Evolutionary conservation across 2,113 vertebrate genomes (phyloP).

Genomic region (Syrmaticus mikado): DNA sequence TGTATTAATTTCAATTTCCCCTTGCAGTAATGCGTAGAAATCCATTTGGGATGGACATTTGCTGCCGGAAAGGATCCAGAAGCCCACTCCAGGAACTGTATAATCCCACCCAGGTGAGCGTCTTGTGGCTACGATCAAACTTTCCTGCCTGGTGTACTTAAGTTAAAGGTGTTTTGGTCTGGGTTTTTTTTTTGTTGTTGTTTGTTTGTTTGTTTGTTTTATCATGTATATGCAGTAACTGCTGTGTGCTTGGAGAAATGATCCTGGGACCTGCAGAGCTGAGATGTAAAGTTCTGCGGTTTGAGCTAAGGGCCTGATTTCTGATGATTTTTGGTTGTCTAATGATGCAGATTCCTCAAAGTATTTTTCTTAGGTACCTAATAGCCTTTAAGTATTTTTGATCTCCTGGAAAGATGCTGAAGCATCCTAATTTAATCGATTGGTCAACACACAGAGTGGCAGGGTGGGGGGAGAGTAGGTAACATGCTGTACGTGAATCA

Average conservation of each 20-base stretch:
- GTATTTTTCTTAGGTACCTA: background rate
- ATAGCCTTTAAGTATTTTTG: background rate
- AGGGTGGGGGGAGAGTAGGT: background rate
- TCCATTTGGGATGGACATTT: slow-evolving; percentile 91
- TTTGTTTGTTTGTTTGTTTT: background rate
- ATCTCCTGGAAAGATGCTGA: background rate
- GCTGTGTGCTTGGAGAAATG: background rate
- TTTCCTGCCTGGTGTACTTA: background rate
- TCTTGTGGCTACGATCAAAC: background rate
- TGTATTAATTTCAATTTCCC: slow-evolving; percentile 66
- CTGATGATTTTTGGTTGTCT: background rate
- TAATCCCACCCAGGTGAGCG: slow-evolving; percentile 93
- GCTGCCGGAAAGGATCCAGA: slow-evolving; percentile 92
- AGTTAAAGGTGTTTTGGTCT: background rate
- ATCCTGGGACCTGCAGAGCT: background rate
- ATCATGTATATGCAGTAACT: background rate
- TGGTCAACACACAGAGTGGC: background rate
- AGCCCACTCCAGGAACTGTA: slow-evolving; percentile 96
- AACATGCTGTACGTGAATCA: background rate
- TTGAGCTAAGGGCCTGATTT: background rate
- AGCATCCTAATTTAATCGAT: background rate
- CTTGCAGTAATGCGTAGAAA: slow-evolving; percentile 93
- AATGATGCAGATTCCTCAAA: background rate
- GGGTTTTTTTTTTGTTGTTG: background rate
- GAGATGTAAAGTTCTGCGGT: background rate